phyloP scores from a whole-genome alignment of 2,797 vertebrate species.

The Pachyuromys duprasi region DNA sequence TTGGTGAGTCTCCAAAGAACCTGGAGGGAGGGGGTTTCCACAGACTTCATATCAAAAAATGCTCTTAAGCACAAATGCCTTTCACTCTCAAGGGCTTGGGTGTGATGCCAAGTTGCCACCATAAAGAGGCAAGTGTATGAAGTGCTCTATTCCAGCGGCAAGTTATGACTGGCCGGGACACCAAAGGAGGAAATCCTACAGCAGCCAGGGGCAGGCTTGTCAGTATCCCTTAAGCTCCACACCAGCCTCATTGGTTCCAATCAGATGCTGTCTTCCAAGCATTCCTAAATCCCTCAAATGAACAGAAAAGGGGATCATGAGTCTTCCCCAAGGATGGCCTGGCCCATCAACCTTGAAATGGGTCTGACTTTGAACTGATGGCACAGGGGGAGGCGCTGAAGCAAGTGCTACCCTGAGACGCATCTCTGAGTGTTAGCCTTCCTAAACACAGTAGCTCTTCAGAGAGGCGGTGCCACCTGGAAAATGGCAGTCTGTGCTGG shows the following conservation, averaged over 20 bases:
- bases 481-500: background rate
- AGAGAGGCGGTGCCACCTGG: background rate
- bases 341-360: constrained; percentile 50
- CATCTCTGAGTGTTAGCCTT: constrained; percentile 24
- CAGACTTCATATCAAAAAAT: constrained; percentile 75
- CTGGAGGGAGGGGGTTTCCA: constrained; percentile 22
- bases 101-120: constrained; percentile 69
- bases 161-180: constrained; percentile 5
- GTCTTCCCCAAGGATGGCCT: background rate
- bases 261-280: constrained; percentile 29
- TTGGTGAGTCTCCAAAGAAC: constrained; percentile 79
- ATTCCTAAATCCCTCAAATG: constrained; percentile 22
- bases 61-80: constrained; percentile 81
- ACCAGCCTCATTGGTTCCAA: constrained; percentile 52
- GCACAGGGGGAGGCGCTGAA: constrained; percentile 9
- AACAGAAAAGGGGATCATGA: constrained; percentile 46
- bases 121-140: constrained; percentile 61
- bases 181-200: constrained; percentile 46
- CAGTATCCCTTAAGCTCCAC: constrained; percentile 47
- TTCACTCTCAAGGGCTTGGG: constrained; percentile 76
- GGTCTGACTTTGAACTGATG: constrained; percentile 67
- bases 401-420: constrained; percentile 59
- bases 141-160: constrained; percentile 7
- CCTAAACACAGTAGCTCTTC: background rate
- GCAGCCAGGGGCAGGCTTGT: background rate